These are phyloP conservation scores for Stenodema calcarata DNA, from an alignment of 2,888 invertebrate species.

Conservation along the genomic window DNA sequence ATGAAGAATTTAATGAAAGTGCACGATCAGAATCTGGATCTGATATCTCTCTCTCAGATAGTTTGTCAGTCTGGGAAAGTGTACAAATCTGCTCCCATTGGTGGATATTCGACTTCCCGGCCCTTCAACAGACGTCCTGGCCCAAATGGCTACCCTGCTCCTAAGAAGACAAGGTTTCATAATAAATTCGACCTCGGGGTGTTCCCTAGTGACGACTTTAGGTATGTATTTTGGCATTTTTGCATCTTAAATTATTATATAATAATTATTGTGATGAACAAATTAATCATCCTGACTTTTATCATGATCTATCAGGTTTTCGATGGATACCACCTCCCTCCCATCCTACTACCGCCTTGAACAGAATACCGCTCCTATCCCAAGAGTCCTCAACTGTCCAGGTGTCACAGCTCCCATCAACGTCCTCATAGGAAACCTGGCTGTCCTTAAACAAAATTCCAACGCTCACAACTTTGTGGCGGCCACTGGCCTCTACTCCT, in stretches of 20 bases:
- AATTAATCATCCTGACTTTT: too few relatives aligned
- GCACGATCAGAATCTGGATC: not conserved
- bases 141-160: not conserved
- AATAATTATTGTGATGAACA: too few relatives aligned
- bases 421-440: constrained; percentile 19
- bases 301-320: not conserved
- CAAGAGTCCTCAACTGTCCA: constrained; percentile 1
- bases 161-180: not conserved
- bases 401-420: constrained; percentile 9
- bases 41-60: not conserved
- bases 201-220: constrained; percentile 27
- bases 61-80: constrained; percentile 12
- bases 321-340: constrained; percentile 4
- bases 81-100: constrained; percentile 24
- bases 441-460: constrained; percentile 35
- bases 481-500: constrained; percentile 33
- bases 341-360: constrained; percentile 14
- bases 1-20: constrained; percentile 10
- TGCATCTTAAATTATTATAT: too few relatives aligned
- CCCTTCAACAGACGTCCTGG: not conserved
- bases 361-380: not conserved
- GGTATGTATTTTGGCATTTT: not conserved
- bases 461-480: constrained; percentile 40
- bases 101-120: constrained; percentile 9
- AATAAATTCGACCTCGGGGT: constrained; percentile 29